A percentile compares a stretch with the other conserved stretches of the same genome.
Conservation (phyloP, 1,140 invertebrate genomes). For the Drosophila parabipectinata region DNA sequence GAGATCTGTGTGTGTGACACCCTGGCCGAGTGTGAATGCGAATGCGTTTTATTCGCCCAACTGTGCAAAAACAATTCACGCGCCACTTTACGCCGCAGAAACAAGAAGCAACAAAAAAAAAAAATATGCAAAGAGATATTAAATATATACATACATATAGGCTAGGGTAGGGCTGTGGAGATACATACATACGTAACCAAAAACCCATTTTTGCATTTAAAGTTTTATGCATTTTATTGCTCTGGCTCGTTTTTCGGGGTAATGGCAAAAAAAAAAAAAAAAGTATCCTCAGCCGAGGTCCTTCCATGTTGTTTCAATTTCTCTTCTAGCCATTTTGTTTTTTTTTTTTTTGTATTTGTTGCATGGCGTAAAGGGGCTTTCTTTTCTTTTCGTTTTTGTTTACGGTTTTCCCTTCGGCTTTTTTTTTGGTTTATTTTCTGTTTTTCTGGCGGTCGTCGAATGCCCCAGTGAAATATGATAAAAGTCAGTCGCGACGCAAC, state of each 20-base stretch:
- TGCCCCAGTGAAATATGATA: constrained; percentile 79
- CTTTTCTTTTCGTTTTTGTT: constrained; percentile 8
- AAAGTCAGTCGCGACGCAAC: constrained; percentile 51
- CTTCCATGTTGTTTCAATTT: constrained; percentile 43
- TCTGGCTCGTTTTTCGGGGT: constrained; percentile 17
- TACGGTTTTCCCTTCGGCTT: background rate
- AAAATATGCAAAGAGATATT: constrained; percentile 16
- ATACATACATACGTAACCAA: constrained; percentile 14
- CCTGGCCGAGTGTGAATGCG: constrained; percentile 26
- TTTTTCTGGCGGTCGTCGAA: constrained; percentile 50
- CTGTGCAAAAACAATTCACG: constrained; percentile 58
- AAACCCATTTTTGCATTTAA: constrained; percentile 68
- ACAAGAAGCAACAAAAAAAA: constrained; percentile 8
- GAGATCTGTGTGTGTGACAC: constrained; percentile 4
- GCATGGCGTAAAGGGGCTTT: background rate
- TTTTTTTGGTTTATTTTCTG: background rate
- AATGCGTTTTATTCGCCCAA: constrained; percentile 44
- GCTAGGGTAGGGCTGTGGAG: background rate
- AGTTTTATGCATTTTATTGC: constrained; percentile 70
- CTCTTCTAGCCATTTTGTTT: constrained; percentile 1
- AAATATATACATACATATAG: constrained; percentile 22
- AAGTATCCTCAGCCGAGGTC: constrained; percentile 33
- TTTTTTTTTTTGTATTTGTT: background rate
- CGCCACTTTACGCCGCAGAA: constrained; percentile 49
- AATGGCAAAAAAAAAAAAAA: constrained; percentile 21